Conservation (phyloP, 2,888 invertebrate genomes). For the Macrosiphum euphorbiae region DNA sequence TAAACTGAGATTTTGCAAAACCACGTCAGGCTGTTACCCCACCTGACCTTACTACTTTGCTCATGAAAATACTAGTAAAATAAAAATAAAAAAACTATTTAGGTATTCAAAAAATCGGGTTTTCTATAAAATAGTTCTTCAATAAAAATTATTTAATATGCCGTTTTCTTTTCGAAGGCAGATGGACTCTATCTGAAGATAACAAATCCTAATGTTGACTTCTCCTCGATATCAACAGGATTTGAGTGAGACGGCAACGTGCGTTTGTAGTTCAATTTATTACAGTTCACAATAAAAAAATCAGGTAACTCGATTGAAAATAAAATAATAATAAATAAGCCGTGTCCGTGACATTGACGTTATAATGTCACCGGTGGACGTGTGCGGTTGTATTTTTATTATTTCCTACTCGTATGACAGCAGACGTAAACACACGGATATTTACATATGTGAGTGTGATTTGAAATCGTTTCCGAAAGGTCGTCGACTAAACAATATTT, state of each 20-base stretch:
- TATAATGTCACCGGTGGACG: not conserved
- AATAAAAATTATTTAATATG: not conserved
- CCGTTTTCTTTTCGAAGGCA: not conserved
- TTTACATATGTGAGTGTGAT: not conserved
- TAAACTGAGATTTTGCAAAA: too few relatives aligned
- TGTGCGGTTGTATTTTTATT: not conserved
- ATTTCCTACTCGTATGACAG: too few relatives aligned
- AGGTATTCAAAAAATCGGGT: not conserved
- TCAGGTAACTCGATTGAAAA: not conserved
- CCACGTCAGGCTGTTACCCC: too few relatives aligned
- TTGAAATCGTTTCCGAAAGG: not conserved
- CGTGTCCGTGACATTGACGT: slow-evolving; percentile 11
- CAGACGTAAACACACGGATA: not conserved
- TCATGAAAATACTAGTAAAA: too few relatives aligned
- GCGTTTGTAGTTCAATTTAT: not conserved
- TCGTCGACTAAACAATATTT: not conserved
- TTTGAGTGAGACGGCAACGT: not conserved
- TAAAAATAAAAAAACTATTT: too few relatives aligned
- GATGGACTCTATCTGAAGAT: not conserved
- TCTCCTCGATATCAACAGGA: not conserved
- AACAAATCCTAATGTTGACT: not conserved
- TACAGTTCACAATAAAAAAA: not conserved
- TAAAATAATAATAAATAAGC: not conserved
- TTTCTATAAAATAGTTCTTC: not conserved
- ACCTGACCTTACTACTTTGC: too few relatives aligned